phyloP scores from a whole-genome alignment of 2,113 vertebrate genomes.

The Eulemur rufifrons region DNA sequence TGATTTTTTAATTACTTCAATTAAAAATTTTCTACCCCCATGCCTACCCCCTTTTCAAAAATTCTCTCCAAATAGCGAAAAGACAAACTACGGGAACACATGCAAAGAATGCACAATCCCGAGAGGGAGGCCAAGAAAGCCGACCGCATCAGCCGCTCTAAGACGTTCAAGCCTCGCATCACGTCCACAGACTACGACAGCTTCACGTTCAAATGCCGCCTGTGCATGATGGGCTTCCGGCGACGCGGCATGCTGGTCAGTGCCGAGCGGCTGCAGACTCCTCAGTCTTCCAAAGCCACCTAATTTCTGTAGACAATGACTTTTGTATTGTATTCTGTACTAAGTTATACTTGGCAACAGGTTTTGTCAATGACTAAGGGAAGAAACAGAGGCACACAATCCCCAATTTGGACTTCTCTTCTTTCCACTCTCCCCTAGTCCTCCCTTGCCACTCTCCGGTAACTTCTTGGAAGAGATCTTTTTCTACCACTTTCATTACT shows the following conservation, averaged over 20 bases:
- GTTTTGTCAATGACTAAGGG: neutral
- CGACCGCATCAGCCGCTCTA: slow-evolving; percentile 94
- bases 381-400: neutral
- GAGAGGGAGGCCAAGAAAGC: slow-evolving; percentile 98
- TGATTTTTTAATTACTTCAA: neutral
- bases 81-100: slow-evolving; percentile 98
- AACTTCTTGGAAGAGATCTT: neutral
- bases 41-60: neutral
- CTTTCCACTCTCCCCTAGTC: neutral
- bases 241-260: slow-evolving; percentile 98
- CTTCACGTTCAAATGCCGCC: slow-evolving; percentile 98
- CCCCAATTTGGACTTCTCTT: neutral
- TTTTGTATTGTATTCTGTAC: neutral
- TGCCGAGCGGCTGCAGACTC: neutral
- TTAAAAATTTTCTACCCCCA: neutral
- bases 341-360: neutral
- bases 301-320: neutral
- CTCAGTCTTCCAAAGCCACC: neutral
- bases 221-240: slow-evolving; percentile 99
- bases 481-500: neutral
- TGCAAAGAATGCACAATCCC: slow-evolving; percentile 99
- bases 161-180: slow-evolving; percentile 94
- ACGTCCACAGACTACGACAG: slow-evolving; percentile 96
- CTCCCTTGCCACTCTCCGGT: neutral
- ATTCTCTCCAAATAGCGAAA: slow-evolving; percentile 88